Base-by-base conservation (phyloP, 1,140 invertebrate species). In the Drosophila arizonae region DNA sequence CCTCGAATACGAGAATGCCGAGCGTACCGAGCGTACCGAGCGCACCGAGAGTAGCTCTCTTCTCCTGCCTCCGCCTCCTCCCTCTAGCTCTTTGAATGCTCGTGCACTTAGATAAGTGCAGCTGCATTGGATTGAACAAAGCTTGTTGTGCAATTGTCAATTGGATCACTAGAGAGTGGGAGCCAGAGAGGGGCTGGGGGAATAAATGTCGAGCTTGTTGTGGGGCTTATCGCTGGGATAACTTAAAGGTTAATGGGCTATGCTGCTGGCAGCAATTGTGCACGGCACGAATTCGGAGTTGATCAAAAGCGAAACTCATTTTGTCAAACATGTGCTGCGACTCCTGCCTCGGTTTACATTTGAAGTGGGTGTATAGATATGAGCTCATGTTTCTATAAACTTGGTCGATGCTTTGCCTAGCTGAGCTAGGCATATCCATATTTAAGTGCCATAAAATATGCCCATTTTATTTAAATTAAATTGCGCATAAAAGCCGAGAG, bases 401-500 rank as follows among this genome's bases (percentile, higher is more conserved):
- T 56, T n/a, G 43, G 17, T 6, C 21, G 2, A 2, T 24, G 21
- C 21, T 1, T 1, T 24, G 21, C 21, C 21, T 24, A 24, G 21
- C 21, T 24, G 21, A 24, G 21, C 21, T 24, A 3, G 3, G 21
- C 21, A 24, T 24, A 24, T 24, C 21, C 21, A 3, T 24, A 24
- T 24, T 69, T 68, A 78, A 67, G 73, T 39, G 51, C 64, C 81
- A 78, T 78, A 64, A 85, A 85, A 81, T 86, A 85, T 81, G 81
- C 64, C 60, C 76, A 77, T 86, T 86, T 41, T 68, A 72, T 85
- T 86, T 81, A 75, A 85, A 86, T 85, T 67, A 70, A 79, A 86
- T 79, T 63, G 69, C 76, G 70, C 71, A 86, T 81, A 69, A 73
- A 72, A 39, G 45, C 26, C 41, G 21, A 45, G 75, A 56, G 15